phyloP scores from a whole-genome alignment of 2,888 invertebrate species.

The Leptopterna dolabrata region DNA sequence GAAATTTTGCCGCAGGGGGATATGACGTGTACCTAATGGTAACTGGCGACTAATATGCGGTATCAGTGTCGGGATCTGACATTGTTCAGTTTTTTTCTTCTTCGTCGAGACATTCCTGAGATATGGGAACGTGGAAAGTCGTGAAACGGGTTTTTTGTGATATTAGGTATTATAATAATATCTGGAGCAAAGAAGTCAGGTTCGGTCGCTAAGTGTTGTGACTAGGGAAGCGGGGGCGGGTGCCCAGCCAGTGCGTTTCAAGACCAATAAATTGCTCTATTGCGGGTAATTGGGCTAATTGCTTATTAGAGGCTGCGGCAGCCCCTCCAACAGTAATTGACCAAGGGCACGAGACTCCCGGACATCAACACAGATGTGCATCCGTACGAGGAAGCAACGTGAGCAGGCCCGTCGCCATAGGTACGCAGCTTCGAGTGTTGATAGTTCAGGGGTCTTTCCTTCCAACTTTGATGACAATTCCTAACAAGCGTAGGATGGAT shows the following conservation, averaged over 20 bases:
- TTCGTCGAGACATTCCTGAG: background rate
- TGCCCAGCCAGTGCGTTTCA: constrained; percentile 20
- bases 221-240: constrained; percentile 4
- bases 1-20: background rate
- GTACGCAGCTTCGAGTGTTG: too few species aligned
- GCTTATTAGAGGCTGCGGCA: constrained; percentile 32
- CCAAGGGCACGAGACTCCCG: constrained; percentile 47
- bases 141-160: constrained; percentile 11
- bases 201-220: background rate
- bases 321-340: constrained; percentile 30
- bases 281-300: constrained; percentile 51
- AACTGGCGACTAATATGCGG: background rate
- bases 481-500: too few species aligned
- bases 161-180: background rate
- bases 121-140: constrained; percentile 20
- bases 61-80: constrained; percentile 5
- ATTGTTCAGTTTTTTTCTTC: constrained; percentile 14
- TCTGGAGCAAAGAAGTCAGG: constrained; percentile 5
- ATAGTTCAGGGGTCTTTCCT: too few species aligned
- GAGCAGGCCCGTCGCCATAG: too few species aligned
- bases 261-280: constrained; percentile 48
- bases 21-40: background rate
- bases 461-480: too few species aligned
- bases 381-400: too few species aligned
- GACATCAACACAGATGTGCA: too few species aligned